These are phyloP conservation scores for Ceuthmochares aereus DNA, from an alignment of 2,113 vertebrate genomes.

Conservation along the genomic window DNA sequence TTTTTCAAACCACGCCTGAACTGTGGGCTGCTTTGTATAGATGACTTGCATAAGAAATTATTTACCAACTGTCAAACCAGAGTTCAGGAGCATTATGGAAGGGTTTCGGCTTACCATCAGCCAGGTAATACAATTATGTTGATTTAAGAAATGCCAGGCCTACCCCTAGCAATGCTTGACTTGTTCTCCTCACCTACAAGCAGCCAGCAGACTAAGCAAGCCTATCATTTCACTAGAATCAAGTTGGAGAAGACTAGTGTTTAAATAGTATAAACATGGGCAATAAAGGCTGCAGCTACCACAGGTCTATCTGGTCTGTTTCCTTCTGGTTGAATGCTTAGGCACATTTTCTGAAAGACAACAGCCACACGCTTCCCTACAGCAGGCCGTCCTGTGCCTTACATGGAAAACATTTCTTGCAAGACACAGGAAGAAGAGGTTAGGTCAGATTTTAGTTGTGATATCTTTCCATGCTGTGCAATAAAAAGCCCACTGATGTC, in stretches of 20 bases:
- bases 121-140: background rate
- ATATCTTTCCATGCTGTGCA: background rate
- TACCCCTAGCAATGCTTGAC: background rate
- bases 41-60: rapidly evolving
- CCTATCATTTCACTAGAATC: background rate
- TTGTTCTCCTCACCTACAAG: background rate
- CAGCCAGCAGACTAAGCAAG: background rate
- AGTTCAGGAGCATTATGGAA: background rate
- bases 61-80: background rate
- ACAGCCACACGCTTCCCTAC: background rate
- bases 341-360: background rate
- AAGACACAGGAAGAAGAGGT: background rate
- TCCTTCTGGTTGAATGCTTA: background rate
- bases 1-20: background rate
- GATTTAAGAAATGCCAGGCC: background rate
- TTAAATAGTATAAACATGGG: background rate
- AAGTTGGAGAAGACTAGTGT: background rate
- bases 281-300: background rate
- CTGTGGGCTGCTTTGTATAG: background rate
- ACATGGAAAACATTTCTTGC: background rate
- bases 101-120: background rate
- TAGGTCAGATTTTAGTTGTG: background rate
- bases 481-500: background rate
- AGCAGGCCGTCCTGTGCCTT: background rate
- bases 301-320: background rate